These are phyloP conservation scores for Cairina moschata DNA, from an alignment of 2,113 vertebrate species.

Conservation along the genomic window DNA sequence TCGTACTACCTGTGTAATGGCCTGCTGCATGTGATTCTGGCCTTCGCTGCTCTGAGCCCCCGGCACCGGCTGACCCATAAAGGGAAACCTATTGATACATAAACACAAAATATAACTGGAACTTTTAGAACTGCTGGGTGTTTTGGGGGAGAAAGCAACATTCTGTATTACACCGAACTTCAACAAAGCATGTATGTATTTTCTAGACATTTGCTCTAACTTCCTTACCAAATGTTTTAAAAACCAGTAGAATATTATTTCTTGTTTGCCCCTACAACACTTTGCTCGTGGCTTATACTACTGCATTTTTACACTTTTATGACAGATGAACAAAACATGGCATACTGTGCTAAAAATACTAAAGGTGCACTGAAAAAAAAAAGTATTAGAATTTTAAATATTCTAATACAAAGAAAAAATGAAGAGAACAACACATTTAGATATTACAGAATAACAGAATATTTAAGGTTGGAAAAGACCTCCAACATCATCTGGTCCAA, in stretches of 20 bases:
- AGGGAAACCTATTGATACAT: conserved; percentile 80
- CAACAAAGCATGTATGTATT: not conserved
- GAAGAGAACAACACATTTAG: not conserved
- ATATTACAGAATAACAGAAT: too few relatives aligned
- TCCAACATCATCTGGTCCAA: too few relatives aligned
- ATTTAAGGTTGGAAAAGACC: too few relatives aligned
- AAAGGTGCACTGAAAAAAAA: not conserved
- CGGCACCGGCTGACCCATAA: conserved; percentile 80
- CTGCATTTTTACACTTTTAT: not conserved
- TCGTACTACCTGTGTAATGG: conserved; percentile 81
- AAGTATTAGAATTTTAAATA: not conserved
- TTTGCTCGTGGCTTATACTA: not conserved
- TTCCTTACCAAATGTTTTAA: not conserved
- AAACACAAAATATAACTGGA: not conserved
- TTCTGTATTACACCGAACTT: not conserved
- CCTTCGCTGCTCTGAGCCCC: conserved; percentile 73
- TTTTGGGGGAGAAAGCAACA: not conserved
- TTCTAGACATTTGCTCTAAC: not conserved
- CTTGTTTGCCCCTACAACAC: not conserved
- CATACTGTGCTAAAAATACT: not conserved
- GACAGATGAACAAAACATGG: not conserved
- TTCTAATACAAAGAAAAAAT: not conserved
- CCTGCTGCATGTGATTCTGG: conserved; percentile 76
- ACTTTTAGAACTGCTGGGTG: not conserved
- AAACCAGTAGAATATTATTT: not conserved